Evolutionary conservation across 1,140 invertebrate species (phyloP), one percentile per base, ranked within the genome.

Genomic region (Venustaconcha ellipsiformis): DNA sequence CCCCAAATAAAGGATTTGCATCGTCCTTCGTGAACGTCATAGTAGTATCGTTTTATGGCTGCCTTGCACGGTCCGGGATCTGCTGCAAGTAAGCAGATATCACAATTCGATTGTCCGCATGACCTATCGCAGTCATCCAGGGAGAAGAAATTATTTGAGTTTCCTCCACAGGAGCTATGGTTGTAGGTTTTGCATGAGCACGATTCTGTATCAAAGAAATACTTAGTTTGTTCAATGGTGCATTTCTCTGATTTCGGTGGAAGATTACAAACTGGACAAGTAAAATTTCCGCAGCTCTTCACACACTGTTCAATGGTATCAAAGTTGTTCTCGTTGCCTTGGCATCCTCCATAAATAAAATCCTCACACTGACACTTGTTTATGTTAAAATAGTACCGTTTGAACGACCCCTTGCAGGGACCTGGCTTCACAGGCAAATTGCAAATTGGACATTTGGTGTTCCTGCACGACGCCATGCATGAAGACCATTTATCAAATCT

Each of bases 41-140:
- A 96, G 89, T 83, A 92, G 85, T 90, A 93, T 48, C 92, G 88
- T 2, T 91, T 90, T 60, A 93, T 90, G 1, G 91, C 82, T 2
- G 92, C 93, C 59, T 91, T 87, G 78, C 93, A 94, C 67, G 91
- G 89, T 13, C 93, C 93, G 58, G 89, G 88, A 23, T 88, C 82
- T 58, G 87, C 84, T 15, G 89, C 88, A 11, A 68, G 55, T 17
- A 62, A 56, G 48, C 80, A 82, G 15, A 79, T 67, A 14, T 67
- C 48, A 63, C 73, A 75, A 4, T 57, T 58, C 20, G 5, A 57
- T 3, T 37, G 30, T 14, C 73, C 69, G 67, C 83, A 84, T 1
- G 64, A 67, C 13, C 66, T 72, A 14, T 68, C 37, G 37, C 70
- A 78, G 3, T 78, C 66, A 48, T 67, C 15, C 23, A 68, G 17